Base-by-base conservation (phyloP, 2,888 invertebrate genomes). In the Agonopterix arenella region DNA sequence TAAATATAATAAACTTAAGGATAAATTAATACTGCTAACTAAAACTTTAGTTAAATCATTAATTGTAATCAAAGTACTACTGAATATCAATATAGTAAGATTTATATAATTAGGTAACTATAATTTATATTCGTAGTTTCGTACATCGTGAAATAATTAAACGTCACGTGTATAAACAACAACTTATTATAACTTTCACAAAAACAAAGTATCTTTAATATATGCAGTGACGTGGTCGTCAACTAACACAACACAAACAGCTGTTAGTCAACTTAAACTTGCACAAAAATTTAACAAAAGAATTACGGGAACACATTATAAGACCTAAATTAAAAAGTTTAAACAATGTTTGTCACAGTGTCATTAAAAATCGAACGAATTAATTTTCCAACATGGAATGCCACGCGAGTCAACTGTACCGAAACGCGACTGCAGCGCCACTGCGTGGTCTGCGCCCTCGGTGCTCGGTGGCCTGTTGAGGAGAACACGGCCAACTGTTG, bases 361-460 rank as follows among this genome's bases (percentile, higher is more conserved):
- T 52, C 49, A 51, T 48, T 38, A 16, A 40, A 47, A 49, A 52
- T 42, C 37, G 11, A 47, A 44, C 48, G 37, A 13, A 36, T 43
- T 41, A 51, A 46, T 55, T 44, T 59, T 67, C 46, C 49, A 58
- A 62, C 64, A 56, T 53, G 60, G 61, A 61, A 66, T 51, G 64
- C 60, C 64, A 68, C 66, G 68, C 64, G 62, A 49, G 13, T 2
- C 10, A 45, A 50, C 44, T 51, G 51, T 50, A 43, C 47, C 37
- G 55, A 47, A 44, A 45, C 47, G 54, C 58, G 61, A 57, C 52
- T 44, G 50, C 51, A 54, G 60, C 56, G 56, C 57, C 52, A 56
- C 40, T 48, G 46, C 4, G 59, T 59, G 58, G 56, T 60, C 53
- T 9, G 28, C 10, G 18, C 45, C 11, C 43, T 11, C 54, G 28